Conservation (phyloP, 2,888 invertebrate genomes). For the Hirtodrosophila confusa region DNA sequence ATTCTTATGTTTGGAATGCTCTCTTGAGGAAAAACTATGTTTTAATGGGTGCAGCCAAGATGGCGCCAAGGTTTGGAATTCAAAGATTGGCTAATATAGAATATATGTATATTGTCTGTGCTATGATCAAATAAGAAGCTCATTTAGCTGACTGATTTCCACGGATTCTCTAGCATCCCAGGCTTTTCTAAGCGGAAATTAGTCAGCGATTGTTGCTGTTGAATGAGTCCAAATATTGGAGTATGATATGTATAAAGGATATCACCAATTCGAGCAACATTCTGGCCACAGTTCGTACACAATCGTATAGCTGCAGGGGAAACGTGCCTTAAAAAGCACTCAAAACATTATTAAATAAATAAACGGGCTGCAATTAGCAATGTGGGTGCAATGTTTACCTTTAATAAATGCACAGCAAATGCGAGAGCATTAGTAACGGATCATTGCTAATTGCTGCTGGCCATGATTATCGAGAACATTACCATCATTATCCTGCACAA, state of each 20-base stretch:
- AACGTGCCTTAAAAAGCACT: constrained; percentile 9
- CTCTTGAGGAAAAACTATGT: too few species aligned
- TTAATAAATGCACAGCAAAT: constrained; percentile 15
- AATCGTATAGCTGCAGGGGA: background rate
- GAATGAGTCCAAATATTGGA: too few species aligned
- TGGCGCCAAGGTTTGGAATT: too few species aligned
- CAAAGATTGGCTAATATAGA: too few species aligned
- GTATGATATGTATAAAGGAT: background rate
- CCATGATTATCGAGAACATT: constrained; percentile 22
- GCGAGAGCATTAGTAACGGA: constrained; percentile 34
- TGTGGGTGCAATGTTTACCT: constrained; percentile 28
- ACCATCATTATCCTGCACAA: constrained; percentile 17
- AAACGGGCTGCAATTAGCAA: constrained; percentile 38
- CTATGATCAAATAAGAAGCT: too few species aligned
- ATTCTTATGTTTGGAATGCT: too few species aligned
- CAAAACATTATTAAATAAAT: constrained; percentile 27
- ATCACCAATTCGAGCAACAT: background rate
- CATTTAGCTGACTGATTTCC: too few species aligned
- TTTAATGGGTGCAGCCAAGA: too few species aligned
- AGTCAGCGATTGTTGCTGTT: too few species aligned
- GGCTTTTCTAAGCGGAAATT: too few species aligned
- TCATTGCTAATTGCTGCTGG: constrained; percentile 43
- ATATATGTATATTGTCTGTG: too few species aligned
- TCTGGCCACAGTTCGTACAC: background rate
- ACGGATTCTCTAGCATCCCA: too few species aligned